Conservation (phyloP, 2,797 vertebrate species). For the Acestrorhynchus altus region DNA sequence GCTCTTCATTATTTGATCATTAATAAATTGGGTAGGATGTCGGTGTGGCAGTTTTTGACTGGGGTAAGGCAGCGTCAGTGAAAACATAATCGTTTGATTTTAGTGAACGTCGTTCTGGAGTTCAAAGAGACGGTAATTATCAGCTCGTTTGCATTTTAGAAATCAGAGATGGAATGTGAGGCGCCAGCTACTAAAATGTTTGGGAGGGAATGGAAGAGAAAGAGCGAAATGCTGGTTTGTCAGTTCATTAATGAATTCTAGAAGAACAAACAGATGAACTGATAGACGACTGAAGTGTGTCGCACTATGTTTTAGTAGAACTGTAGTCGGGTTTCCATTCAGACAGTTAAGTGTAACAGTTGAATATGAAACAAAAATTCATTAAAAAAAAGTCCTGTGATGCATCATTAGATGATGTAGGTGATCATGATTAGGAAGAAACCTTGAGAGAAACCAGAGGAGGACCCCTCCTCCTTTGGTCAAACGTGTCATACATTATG, state of each 20-base stretch:
- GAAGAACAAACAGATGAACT: neutral
- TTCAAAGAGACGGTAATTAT: slow-evolving; percentile 1
- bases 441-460: no score
- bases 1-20: slow-evolving; percentile 8
- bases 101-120: neutral
- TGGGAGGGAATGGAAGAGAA: neutral
- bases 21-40: neutral
- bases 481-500: no score
- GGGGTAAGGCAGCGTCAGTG: neutral
- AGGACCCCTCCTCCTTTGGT: no score
- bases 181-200: neutral
- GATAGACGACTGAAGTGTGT: neutral
- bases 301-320: neutral
- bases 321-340: no score
- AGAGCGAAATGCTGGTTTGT: neutral
- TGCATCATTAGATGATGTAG: no score
- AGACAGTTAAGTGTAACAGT: no score
- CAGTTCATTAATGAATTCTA: neutral
- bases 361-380: no score
- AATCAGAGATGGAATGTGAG: slow-evolving; percentile 9
- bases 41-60: neutral
- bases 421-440: no score
- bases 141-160: neutral
- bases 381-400: no score
- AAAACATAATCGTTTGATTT: neutral